A percentile compares a stretch with the other conserved stretches of the same genome.
phyloP scores from a whole-genome alignment of 2,888 invertebrate genomes.

The Volucella inanis region DNA sequence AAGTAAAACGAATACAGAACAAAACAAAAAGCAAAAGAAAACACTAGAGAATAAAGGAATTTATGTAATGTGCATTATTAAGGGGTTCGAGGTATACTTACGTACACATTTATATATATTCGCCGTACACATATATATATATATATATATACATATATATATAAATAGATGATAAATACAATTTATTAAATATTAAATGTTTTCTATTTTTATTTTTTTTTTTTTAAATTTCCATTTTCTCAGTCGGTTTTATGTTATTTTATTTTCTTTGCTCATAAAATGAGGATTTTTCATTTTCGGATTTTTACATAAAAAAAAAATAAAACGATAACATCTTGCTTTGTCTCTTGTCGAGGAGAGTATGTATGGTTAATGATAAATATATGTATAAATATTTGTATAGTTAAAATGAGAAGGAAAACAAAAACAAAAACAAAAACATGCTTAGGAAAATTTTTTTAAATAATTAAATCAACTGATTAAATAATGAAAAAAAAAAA shows the following conservation, averaged over 20 bases:
- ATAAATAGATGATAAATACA: slow-evolving; percentile 34
- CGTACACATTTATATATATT: slow-evolving; percentile 53
- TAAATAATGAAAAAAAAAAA: slow-evolving; percentile 43
- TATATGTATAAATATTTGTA: slow-evolving; percentile 38
- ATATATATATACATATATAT: slow-evolving; percentile 57
- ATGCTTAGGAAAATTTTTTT: slow-evolving; percentile 76
- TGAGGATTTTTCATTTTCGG: slow-evolving; percentile 68
- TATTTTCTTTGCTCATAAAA: slow-evolving; percentile 37
- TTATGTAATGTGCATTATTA: slow-evolving; percentile 69
- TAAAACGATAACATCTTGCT: slow-evolving; percentile 20
- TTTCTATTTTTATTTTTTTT: slow-evolving; percentile 26
- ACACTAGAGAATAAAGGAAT: slow-evolving; percentile 64
- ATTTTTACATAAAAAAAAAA: slow-evolving; percentile 55
- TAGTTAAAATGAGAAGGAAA: slow-evolving; percentile 75
- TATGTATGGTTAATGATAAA: slow-evolving; percentile 53
- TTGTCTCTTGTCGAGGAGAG: slow-evolving; percentile 21
- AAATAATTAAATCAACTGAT: slow-evolving; percentile 59
- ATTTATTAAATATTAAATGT: not conserved
- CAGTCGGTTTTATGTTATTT: too few relatives aligned
- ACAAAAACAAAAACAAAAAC: slow-evolving; percentile 62
- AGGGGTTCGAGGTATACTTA: slow-evolving; percentile 68
- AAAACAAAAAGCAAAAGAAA: too few relatives aligned
- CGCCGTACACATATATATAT: slow-evolving; percentile 39
- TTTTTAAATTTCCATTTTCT: slow-evolving; percentile 13
- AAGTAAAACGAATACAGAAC: too few relatives aligned